These are phyloP conservation scores for Drosophila atroscutellata DNA, from an alignment of 2,888 invertebrate species.

Conservation along the genomic window DNA sequence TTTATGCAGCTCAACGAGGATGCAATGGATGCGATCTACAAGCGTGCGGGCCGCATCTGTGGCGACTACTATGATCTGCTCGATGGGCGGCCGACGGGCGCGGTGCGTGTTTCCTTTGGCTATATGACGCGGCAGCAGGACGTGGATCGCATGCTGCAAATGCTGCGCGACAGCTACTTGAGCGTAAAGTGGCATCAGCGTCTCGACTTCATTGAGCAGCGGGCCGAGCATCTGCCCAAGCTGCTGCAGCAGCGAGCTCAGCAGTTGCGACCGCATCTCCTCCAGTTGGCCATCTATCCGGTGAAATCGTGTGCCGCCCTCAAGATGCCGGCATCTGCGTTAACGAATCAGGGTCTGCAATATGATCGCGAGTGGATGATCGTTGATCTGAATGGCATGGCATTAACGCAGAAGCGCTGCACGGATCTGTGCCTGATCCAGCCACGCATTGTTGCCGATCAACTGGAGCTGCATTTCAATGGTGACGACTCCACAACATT, in stretches of 20 bases:
- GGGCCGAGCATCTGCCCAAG: conserved; percentile 67
- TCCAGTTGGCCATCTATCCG: conserved; percentile 91
- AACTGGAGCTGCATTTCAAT: conserved; percentile 87
- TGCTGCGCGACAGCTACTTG: conserved; percentile 92
- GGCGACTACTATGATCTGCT: conserved; percentile 95
- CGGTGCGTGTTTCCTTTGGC: conserved; percentile 96
- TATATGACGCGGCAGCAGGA: conserved; percentile 93
- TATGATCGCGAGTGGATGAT: conserved; percentile 98
- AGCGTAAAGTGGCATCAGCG: conserved; percentile 63
- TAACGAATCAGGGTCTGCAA: conserved; percentile 91
- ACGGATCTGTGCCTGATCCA: conserved; percentile 91
- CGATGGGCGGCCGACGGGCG: conserved; percentile 95
- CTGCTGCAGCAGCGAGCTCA: conserved; percentile 70
- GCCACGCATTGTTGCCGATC: conserved; percentile 89
- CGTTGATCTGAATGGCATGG: conserved; percentile 91
- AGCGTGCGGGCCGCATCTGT: conserved; percentile 93
- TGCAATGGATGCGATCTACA: conserved; percentile 91
- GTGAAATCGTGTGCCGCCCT: conserved; percentile 96
- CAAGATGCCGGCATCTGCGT: conserved; percentile 89
- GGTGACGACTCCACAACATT: conserved; percentile 80
- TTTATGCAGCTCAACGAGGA: conserved; percentile 89
- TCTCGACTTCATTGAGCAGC: conserved; percentile 59
- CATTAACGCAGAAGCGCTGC: conserved; percentile 94
- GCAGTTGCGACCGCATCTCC: conserved; percentile 76
- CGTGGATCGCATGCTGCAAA: conserved; percentile 89